Evolutionary conservation across 2,888 invertebrate species (phyloP), one percentile per base, ranked within the genome.

Genomic region (Troides aeacus): DNA sequence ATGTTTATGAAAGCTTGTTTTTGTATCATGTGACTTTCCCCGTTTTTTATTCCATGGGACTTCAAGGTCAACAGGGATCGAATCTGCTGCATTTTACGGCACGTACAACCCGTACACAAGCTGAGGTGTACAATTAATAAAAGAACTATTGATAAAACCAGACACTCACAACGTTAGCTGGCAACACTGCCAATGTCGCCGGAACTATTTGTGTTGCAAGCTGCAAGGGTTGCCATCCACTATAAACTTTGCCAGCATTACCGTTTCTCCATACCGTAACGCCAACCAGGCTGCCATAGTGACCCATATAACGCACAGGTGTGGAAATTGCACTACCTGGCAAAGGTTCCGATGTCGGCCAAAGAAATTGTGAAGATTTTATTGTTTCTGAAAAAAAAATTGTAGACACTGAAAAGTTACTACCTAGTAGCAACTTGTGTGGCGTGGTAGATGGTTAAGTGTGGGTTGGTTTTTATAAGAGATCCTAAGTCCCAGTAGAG

Each of bases 151-250:
- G 2, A 18, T 50, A 30, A 30, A 15, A 50, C 18, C 18, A 50
- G 15, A 39, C 50, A 71, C 85, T 84, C 69, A 92, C 92, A 81
- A 87, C 74, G 70, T 95, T 94, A 60, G 95, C 93, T 0, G 96
- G 96, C 68, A 97, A 87, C 36, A 96, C 90, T 0, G 97, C 96
- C 42, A 97, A 92, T 0, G 97, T 96, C 0, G 97, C 96, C 0
- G 98, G 98, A 74, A 97, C 96, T n/a, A 98, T 86, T 88, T 98
- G 97, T n/a, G 97, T 97, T 17, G 97, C 95, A 70, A 98, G 92
- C 71, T 97, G 94, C 69, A 98, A 86, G 0, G 95, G 96, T 85
- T 97, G 97, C 90, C 97, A 97, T 21, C 96, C 96, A 80, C 96
- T 96, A 74, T 95, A 93, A 4, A 90, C 81, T 1, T 93, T 92